Evolutionary conservation across 2,797 vertebrate species (phyloP).

Genomic region (Allobates femoralis): DNA sequence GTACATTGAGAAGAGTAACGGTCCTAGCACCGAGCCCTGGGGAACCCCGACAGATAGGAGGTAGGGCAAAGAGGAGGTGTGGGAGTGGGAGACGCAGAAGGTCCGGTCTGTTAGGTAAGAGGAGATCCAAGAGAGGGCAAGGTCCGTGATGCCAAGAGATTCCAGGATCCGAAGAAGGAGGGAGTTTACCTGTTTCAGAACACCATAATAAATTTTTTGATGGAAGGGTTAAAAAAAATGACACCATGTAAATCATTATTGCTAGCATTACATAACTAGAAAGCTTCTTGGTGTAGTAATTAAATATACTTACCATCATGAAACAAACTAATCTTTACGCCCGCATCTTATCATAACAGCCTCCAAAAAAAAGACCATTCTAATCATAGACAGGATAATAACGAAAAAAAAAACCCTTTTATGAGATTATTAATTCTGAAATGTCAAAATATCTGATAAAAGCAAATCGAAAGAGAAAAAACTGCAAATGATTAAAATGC

Average conservation of each 20-base stretch:
- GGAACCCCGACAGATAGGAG: too few species aligned
- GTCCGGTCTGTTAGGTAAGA: too few species aligned
- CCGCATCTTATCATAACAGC: not conserved
- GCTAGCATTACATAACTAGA: not conserved
- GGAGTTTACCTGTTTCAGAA: not conserved
- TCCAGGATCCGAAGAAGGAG: too few species aligned
- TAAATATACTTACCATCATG: constrained; percentile 6
- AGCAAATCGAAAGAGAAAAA: not conserved
- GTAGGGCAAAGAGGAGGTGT: too few species aligned
- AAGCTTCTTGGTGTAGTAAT: not conserved
- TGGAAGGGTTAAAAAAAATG: not conserved
- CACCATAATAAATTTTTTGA: not conserved
- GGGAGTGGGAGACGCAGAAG: too few species aligned
- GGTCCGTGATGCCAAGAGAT: too few species aligned
- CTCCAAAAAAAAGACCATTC: not conserved
- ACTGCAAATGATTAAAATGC: constrained; percentile 10
- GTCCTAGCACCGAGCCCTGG: too few species aligned
- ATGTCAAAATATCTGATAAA: constrained; percentile 20
- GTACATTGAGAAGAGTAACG: too few species aligned
- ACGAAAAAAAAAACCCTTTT: not conserved
- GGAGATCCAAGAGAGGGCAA: too few species aligned
- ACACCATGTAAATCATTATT: not conserved
- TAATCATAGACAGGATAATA: not conserved
- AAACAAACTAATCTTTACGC: not conserved
- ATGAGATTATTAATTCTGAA: not conserved